Evolutionary conservation across 1,140 invertebrate species (phyloP).

Genomic region (Pygmarrhopalites habei): DNA sequence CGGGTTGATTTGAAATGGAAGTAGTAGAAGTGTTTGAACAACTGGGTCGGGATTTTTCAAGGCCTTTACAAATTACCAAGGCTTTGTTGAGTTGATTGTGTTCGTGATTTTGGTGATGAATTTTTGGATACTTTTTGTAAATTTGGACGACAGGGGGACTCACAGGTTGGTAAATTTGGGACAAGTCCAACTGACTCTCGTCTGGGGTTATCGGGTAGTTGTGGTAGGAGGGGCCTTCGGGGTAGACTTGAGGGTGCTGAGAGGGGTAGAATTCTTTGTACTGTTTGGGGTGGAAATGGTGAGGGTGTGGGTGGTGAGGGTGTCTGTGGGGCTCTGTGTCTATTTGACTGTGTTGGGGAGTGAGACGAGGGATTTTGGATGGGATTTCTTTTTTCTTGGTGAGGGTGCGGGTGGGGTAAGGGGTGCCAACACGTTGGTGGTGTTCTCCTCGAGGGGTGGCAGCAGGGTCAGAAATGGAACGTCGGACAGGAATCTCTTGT

Average conservation of each 20-base stretch:
- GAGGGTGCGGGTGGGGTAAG: not conserved
- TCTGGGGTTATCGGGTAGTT: not conserved
- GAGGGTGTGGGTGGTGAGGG: not conserved
- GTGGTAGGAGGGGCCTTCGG: not conserved
- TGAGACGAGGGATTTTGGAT: not conserved
- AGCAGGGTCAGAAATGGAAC: conserved; percentile 2
- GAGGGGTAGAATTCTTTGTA: not conserved
- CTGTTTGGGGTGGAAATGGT: not conserved
- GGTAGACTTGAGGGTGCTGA: not conserved
- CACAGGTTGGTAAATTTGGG: not conserved
- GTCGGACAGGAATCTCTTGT: not conserved
- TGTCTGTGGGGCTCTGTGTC: not conserved
- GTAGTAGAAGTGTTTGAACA: not conserved
- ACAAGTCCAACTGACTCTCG: not conserved
- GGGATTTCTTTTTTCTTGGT: not conserved
- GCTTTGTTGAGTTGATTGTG: not conserved
- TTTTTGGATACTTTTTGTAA: not conserved
- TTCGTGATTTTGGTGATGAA: not conserved
- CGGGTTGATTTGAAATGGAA: not conserved
- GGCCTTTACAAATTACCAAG: not conserved
- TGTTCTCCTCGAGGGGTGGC: not conserved
- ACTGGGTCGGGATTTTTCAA: not conserved
- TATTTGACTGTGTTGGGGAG: not conserved
- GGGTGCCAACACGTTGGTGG: not conserved
- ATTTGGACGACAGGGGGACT: conserved; percentile 3